Evolutionary conservation across 1,140 invertebrate species (phyloP).

Genomic region (Conus betulinus): DNA sequence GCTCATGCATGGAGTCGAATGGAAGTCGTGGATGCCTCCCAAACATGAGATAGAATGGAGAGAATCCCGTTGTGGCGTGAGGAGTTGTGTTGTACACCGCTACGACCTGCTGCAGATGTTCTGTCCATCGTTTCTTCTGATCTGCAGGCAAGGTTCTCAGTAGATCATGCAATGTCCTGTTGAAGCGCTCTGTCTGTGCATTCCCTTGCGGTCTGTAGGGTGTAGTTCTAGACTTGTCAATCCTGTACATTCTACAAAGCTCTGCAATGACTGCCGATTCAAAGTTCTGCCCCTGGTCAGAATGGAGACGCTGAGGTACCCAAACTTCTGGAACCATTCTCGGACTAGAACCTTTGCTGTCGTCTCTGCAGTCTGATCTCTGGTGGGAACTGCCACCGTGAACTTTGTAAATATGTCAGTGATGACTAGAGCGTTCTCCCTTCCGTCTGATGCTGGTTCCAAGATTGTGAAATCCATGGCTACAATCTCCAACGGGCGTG

Average conservation of each 20-base stretch:
- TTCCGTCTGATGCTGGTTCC: slow-evolving; percentile 23
- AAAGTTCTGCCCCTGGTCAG: slow-evolving; percentile 35
- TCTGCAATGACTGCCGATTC: neutral
- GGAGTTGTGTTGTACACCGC: slow-evolving; percentile 9
- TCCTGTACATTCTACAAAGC: slow-evolving; percentile 5
- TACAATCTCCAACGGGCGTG: slow-evolving; percentile 31
- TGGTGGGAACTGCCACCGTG: slow-evolving; percentile 37
- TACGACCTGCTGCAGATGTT: neutral
- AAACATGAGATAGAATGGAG: slow-evolving; percentile 14
- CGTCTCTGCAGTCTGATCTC: slow-evolving; percentile 35
- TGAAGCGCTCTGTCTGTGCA: slow-evolving; percentile 3
- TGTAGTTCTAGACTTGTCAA: neutral
- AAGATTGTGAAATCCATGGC: slow-evolving; percentile 42
- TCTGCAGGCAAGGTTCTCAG: slow-evolving; percentile 39
- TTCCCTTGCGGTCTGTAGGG: slow-evolving; percentile 22
- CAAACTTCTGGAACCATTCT: slow-evolving; percentile 45
- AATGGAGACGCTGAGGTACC: slow-evolving; percentile 43
- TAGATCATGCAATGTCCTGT: slow-evolving; percentile 42
- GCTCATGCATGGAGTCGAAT: neutral
- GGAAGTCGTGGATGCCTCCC: neutral
- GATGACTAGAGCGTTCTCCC: slow-evolving; percentile 55
- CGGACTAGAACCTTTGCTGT: slow-evolving; percentile 33
- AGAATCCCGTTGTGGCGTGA: neutral
- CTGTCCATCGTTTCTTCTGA: slow-evolving; percentile 41
- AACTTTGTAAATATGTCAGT: slow-evolving; percentile 50